phyloP scores from a whole-genome alignment of 2,113 vertebrate genomes.

The Diadophis punctatus region DNA sequence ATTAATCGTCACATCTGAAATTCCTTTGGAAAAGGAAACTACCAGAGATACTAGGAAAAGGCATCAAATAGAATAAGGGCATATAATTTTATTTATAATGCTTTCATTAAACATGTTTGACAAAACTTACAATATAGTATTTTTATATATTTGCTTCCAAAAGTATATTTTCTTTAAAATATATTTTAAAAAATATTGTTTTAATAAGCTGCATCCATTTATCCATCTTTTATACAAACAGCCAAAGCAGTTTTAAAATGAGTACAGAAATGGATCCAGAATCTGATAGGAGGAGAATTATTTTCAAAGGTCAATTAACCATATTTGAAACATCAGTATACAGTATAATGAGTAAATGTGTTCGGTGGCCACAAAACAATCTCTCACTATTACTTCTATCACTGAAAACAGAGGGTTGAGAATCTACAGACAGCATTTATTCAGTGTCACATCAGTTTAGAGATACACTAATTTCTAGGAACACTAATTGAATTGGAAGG shows the following conservation, averaged over 20 bases:
- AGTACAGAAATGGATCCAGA: background rate
- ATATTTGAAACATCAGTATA: background rate
- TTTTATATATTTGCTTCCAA: background rate
- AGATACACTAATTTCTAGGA: background rate
- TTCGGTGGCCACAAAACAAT: background rate
- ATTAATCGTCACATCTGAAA: background rate
- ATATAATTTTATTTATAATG: slow-evolving; percentile 25
- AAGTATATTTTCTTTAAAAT: background rate
- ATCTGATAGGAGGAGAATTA: background rate
- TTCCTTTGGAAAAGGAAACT: background rate
- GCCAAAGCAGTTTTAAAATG: background rate
- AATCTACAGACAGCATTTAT: background rate
- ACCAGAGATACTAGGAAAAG: background rate
- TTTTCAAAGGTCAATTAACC: background rate
- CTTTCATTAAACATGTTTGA: slow-evolving; percentile 18
- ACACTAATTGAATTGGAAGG: background rate
- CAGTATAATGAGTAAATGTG: background rate
- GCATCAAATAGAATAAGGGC: background rate
- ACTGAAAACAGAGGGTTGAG: background rate
- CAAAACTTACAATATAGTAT: background rate
- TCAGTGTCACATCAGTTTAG: background rate
- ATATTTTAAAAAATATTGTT: background rate
- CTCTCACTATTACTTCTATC: background rate
- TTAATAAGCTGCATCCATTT: background rate
- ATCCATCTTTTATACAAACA: background rate